Conservation (phyloP, 2,797 vertebrate species). For the Coranthus polyacanthus region DNA sequence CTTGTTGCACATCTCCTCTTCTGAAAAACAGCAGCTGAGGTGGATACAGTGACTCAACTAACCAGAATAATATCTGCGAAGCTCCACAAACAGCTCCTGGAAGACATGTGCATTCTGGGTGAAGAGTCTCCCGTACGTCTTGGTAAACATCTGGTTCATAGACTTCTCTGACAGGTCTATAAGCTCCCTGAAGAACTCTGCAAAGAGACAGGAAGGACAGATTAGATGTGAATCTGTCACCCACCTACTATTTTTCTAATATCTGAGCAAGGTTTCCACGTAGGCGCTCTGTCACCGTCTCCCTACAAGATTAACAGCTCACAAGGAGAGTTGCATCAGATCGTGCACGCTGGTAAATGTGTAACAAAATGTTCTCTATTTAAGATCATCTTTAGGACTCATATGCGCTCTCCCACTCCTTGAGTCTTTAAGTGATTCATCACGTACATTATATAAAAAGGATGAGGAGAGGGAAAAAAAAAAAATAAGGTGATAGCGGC, state of each 20-base stretch:
- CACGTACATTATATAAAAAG: slow-evolving; percentile 73
- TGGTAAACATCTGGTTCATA: slow-evolving; percentile 91
- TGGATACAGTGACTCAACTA: slow-evolving; percentile 39
- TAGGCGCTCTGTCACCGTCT: slow-evolving; percentile 30
- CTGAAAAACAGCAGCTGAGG: neutral
- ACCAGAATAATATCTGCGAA: slow-evolving; percentile 89
- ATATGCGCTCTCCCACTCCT: slow-evolving; percentile 70
- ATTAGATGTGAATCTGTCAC: slow-evolving; percentile 42
- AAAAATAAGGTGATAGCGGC: slow-evolving; percentile 55
- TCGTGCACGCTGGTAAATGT: slow-evolving; percentile 54
- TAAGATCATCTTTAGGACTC: slow-evolving; percentile 62
- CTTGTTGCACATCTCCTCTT: neutral
- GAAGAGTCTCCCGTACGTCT: slow-evolving; percentile 91
- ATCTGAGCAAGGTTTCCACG: slow-evolving; percentile 44
- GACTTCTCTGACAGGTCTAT: slow-evolving; percentile 90
- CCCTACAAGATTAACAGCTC: slow-evolving; percentile 51
- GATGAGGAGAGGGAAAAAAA: slow-evolving; percentile 37
- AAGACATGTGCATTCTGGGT: slow-evolving; percentile 90
- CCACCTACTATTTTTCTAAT: slow-evolving; percentile 36
- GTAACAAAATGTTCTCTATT: slow-evolving; percentile 58
- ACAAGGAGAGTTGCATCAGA: slow-evolving; percentile 57
- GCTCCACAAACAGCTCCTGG: slow-evolving; percentile 89
- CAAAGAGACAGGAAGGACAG: slow-evolving; percentile 30
- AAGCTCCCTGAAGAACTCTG: slow-evolving; percentile 91
- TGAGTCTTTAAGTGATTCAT: slow-evolving; percentile 73